phyloP scores from a whole-genome alignment of 92 coral and sea anemone genomes.

The Hydrozoanthus gracilis region DNA sequence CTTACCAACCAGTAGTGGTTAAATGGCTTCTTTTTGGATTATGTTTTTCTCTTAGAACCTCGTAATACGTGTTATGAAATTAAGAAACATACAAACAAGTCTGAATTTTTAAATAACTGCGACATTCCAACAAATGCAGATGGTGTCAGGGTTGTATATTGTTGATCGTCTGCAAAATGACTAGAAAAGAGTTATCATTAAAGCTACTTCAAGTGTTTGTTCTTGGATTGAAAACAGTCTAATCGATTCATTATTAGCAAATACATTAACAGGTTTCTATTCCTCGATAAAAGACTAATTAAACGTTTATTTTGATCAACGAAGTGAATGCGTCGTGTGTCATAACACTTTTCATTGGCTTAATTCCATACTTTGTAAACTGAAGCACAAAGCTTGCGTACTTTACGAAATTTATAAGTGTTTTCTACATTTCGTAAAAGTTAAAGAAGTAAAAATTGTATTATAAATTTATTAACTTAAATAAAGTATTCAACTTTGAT shows the following conservation, averaged over 20 bases:
- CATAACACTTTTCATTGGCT: conserved; percentile 5
- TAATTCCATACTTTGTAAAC: neutral
- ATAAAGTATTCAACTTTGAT: conserved; percentile 17
- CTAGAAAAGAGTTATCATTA: neutral
- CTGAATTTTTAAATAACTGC: no score
- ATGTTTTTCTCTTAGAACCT: no score
- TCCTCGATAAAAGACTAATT: neutral
- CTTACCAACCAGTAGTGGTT: no score
- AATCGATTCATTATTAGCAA: neutral
- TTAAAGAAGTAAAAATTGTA: conserved; percentile 17
- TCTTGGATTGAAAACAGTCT: neutral
- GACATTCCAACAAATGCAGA: no score
- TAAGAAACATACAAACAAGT: no score
- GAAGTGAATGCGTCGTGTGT: neutral
- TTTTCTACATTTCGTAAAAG: conserved; percentile 33
- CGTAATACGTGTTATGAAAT: no score
- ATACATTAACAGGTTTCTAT: neutral
- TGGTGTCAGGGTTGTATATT: no score
- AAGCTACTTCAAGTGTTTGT: neutral
- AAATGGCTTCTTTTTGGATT: no score
- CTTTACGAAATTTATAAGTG: conserved; percentile 21
- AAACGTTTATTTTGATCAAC: neutral
- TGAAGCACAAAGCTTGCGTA: conserved; percentile 26
- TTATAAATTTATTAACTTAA: conserved; percentile 41
- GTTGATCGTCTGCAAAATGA: neutral